These are phyloP conservation scores for Manduca sexta DNA, from an alignment of 1,140 invertebrate species.

Conservation along the genomic window DNA sequence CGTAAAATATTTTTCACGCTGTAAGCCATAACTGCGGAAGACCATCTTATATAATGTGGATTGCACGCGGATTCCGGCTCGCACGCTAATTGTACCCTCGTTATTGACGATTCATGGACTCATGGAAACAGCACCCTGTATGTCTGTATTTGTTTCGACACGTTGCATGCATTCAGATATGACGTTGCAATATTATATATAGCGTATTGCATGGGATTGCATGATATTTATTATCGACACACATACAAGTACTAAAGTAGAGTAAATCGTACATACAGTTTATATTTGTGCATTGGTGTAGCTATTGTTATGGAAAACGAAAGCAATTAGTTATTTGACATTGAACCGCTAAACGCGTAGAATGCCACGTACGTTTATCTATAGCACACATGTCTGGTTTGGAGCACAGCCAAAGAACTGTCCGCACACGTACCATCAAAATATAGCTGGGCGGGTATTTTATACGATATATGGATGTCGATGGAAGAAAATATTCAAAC, in stretches of 20 bases:
- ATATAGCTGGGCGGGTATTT: not conserved
- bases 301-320: not conserved
- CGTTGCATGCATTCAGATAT: not conserved
- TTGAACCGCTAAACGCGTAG: conserved; percentile 7
- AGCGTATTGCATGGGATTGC: conserved; percentile 4
- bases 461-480: not conserved
- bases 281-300: too few species aligned
- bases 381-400: conserved; percentile 13
- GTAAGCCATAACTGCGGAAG: conserved; percentile 38
- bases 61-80: conserved; percentile 46
- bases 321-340: conserved; percentile 13
- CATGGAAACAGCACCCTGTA: not conserved
- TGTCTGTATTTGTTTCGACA: not conserved
- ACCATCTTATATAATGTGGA: conserved; percentile 28
- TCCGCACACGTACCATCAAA: conserved; percentile 2
- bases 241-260: too few species aligned
- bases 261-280: too few species aligned
- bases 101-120: not conserved
- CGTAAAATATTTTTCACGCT: conserved; percentile 25
- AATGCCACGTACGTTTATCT: conserved; percentile 9
- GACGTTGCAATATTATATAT: not conserved
- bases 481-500: too few species aligned
- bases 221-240: too few species aligned
- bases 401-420: conserved; percentile 20
- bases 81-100: conserved; percentile 27